These are phyloP conservation scores for Sebastes vulpes DNA, from an alignment of 2,797 vertebrate species.

Conservation along the genomic window DNA sequence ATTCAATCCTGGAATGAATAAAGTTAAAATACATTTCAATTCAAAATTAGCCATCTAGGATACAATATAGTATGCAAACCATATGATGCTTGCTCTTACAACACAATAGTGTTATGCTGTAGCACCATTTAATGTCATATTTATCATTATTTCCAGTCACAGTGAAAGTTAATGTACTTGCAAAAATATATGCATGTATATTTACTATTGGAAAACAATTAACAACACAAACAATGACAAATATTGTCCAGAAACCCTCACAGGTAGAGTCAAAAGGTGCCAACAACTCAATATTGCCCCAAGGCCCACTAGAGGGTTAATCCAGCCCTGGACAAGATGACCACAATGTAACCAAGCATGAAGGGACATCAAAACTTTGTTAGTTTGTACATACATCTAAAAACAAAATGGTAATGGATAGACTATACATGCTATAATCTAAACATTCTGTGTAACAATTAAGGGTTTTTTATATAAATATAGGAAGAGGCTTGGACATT, in stretches of 20 bases:
- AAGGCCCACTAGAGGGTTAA: not conserved
- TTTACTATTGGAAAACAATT: no score
- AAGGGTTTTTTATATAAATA: not conserved
- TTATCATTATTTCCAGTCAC: not conserved
- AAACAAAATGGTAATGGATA: not conserved
- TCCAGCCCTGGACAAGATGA: not conserved
- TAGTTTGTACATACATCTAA: not conserved
- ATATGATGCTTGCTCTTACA: not conserved
- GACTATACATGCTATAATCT: not conserved
- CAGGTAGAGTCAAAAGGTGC: not conserved
- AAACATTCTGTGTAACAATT: not conserved
- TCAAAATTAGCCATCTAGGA: not conserved
- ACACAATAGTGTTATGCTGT: not conserved
- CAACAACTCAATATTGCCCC: not conserved
- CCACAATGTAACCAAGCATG: not conserved
- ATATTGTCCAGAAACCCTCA: no score
- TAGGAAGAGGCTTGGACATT: not conserved
- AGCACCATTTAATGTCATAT: not conserved
- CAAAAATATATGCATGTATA: not conserved
- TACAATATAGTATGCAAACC: not conserved
- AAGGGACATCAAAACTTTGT: not conserved
- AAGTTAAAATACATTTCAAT: not conserved
- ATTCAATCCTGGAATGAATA: not conserved
- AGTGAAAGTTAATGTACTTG: not conserved
- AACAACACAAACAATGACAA: no score